These are phyloP conservation scores for Trichonephila inaurata DNA, from an alignment of 1,140 invertebrate species.

Conservation along the genomic window DNA sequence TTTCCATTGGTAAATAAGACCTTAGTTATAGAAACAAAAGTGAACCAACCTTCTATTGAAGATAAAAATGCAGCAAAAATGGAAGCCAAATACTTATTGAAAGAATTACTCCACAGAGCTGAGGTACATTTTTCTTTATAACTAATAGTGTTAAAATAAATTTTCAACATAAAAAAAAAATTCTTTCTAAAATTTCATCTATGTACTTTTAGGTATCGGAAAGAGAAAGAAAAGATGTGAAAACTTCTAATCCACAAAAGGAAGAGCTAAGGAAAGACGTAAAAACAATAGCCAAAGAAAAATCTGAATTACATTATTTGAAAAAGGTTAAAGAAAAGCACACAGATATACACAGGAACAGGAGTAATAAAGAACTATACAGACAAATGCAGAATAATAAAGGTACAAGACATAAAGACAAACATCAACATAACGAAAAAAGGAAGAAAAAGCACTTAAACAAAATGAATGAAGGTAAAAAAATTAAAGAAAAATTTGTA, in stretches of 20 bases:
- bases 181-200: too few species aligned
- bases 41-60: too few species aligned
- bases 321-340: background rate
- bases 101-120: conserved; percentile 51
- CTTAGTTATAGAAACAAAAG: background rate
- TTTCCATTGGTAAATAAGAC: background rate
- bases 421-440: conserved; percentile 17
- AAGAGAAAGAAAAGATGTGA: background rate
- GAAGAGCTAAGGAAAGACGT: background rate
- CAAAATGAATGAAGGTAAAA: background rate
- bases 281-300: background rate
- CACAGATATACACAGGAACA: background rate
- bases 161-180: background rate
- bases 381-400: background rate
- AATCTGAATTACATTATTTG: background rate
- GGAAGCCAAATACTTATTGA: conserved; percentile 74
- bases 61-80: conserved; percentile 53
- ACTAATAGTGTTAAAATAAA: background rate
- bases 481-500: background rate
- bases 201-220: background rate
- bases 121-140: conserved; percentile 22
- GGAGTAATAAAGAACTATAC: background rate
- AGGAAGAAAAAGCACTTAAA: conserved; percentile 16
- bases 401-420: too few species aligned
- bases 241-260: background rate